Evolutionary conservation across 2,797 vertebrate genomes (phyloP).

Genomic region (Galago senegalensis): DNA sequence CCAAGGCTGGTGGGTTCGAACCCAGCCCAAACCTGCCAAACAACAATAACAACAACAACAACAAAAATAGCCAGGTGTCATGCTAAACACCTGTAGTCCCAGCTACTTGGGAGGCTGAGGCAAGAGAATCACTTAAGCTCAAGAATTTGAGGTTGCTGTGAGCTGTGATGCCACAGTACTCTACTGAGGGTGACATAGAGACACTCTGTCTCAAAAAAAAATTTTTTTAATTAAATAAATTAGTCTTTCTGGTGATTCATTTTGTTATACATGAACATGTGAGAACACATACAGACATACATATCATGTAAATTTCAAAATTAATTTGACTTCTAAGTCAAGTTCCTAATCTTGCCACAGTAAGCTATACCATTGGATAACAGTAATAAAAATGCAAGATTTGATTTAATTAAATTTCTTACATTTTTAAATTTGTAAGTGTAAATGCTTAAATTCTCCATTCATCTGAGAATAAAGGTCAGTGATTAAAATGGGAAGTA

Average conservation of each 20-base stretch:
- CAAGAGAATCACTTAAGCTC: too few species aligned
- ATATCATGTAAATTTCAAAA: background rate
- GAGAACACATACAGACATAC: background rate
- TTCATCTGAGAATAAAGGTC: background rate
- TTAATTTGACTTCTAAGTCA: background rate
- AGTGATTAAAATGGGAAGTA: background rate
- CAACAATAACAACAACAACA: too few species aligned
- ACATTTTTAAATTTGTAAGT: background rate
- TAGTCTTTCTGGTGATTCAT: background rate
- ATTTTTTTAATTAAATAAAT: too few species aligned
- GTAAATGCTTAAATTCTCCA: background rate
- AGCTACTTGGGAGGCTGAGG: too few species aligned
- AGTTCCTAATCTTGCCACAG: background rate
- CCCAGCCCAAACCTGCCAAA: too few species aligned
- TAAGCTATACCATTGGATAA: background rate
- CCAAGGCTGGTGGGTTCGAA: too few species aligned
- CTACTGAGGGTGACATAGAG: too few species aligned
- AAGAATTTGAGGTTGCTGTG: too few species aligned
- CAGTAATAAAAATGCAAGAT: constrained; percentile 4
- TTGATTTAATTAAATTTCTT: background rate
- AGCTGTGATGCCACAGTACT: too few species aligned
- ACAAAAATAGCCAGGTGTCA: too few species aligned
- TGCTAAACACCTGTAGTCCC: too few species aligned
- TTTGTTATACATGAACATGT: background rate
- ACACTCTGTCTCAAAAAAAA: too few species aligned